Conservation (phyloP, 2,113 vertebrate species). For the Tenebrosternarchus preto region DNA sequence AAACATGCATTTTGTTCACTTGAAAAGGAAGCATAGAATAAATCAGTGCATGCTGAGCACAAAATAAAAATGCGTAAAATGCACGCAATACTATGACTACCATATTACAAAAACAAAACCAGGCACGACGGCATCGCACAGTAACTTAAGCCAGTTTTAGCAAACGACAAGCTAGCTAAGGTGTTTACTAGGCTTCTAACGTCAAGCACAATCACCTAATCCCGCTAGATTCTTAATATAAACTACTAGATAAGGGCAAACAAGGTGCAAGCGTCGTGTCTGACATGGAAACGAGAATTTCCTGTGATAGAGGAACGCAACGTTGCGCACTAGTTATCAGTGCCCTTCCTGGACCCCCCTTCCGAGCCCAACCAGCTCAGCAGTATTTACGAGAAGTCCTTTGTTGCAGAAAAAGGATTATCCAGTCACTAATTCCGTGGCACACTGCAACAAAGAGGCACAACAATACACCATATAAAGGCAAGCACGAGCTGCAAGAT, state of each 20-base stretch:
- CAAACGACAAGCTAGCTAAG: constrained; percentile 50
- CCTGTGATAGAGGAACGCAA: constrained; percentile 11
- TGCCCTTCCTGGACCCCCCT: constrained; percentile 51
- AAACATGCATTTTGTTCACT: background rate
- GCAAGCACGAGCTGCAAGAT: constrained; percentile 35
- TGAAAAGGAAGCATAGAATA: background rate
- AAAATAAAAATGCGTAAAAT: no score
- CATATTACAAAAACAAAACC: no score
- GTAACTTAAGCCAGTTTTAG: constrained; percentile 32
- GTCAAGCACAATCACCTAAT: constrained; percentile 65
- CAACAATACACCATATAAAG: constrained; percentile 51
- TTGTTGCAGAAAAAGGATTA: constrained; percentile 77
- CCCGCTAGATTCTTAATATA: constrained; percentile 56
- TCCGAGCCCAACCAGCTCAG: constrained; percentile 60
- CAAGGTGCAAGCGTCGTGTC: background rate
- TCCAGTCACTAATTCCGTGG: constrained; percentile 64
- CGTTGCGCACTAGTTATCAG: constrained; percentile 26
- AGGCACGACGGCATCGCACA: no score
- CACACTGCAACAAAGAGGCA: constrained; percentile 60
- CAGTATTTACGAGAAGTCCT: constrained; percentile 73
- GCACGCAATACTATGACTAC: no score
- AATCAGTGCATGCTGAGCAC: no score
- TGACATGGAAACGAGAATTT: constrained; percentile 8
- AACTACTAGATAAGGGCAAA: constrained; percentile 36
- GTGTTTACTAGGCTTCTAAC: constrained; percentile 65